Evolutionary conservation across 2,888 invertebrate genomes (phyloP).

Genomic region (Seira musarum): DNA sequence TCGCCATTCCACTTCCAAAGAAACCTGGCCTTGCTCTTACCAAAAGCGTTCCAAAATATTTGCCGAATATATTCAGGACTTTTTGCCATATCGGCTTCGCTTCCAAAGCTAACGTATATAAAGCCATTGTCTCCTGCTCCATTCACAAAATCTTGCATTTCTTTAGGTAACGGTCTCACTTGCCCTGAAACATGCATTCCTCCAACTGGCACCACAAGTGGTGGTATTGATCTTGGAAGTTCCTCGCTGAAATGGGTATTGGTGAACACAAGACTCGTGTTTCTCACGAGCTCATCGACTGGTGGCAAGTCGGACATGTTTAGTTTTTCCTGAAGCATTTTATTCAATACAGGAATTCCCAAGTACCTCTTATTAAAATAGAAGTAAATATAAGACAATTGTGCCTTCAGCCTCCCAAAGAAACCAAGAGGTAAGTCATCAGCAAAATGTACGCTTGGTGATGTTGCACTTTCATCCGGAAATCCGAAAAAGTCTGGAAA

Average conservation of each 20-base stretch:
- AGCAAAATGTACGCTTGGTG: slow-evolving; percentile 33
- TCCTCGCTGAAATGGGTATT: slow-evolving; percentile 63
- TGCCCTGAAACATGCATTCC: slow-evolving; percentile 61
- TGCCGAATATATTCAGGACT: slow-evolving; percentile 39
- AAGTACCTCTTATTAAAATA: slow-evolving; percentile 27
- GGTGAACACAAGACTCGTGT: slow-evolving; percentile 48
- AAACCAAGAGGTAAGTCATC: slow-evolving; percentile 50
- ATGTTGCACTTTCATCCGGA: slow-evolving; percentile 35
- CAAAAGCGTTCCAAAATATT: slow-evolving; percentile 51
- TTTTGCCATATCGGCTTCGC: slow-evolving; percentile 50
- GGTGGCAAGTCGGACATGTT: slow-evolving; percentile 57
- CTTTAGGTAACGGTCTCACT: slow-evolving; percentile 52
- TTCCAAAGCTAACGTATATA: slow-evolving; percentile 66
- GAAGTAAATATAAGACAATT: slow-evolving; percentile 31
- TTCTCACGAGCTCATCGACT: slow-evolving; percentile 38
- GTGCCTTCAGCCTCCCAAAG: slow-evolving; percentile 35
- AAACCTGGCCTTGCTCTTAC: slow-evolving; percentile 41
- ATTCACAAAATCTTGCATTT: slow-evolving; percentile 50
- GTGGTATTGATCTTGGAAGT: slow-evolving; percentile 53
- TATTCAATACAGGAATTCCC: slow-evolving; percentile 27
- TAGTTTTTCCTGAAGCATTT: slow-evolving; percentile 44
- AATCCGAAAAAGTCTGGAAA: slow-evolving; percentile 54
- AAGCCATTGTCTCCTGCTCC: slow-evolving; percentile 56
- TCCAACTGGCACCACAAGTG: slow-evolving; percentile 50
- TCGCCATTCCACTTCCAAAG: slow-evolving; percentile 64